Evolutionary conservation across 2,888 invertebrate species (phyloP), one percentile per base, ranked within the genome.

Genomic region (Eulithis prunata): DNA sequence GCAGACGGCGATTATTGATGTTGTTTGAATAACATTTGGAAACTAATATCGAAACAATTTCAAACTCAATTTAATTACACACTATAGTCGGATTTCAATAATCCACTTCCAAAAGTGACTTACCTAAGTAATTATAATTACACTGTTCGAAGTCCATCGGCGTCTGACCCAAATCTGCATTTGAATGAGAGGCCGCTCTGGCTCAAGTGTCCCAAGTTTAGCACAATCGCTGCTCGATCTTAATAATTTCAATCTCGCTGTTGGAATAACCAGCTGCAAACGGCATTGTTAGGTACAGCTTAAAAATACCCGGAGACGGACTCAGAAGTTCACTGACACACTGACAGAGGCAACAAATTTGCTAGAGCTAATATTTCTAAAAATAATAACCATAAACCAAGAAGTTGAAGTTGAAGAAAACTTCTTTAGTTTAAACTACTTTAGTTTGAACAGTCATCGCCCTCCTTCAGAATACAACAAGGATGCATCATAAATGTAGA

Each of bases 91-190:
- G 78, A 83, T 79, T 76, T 79, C 82, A 84, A 76, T 81, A 83
- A 87, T 84, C 79, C 77, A 85, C 80, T 88, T 84, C 72, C 76
- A 80, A 81, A 83, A 86, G 83, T 82, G 78, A 78, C 76, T 84
- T 86, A 78, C 76, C 84, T 86, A 41, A 41, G 41, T 41, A 21
- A 49, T 59, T 60, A 53, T 59, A 88, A 90, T 89, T 87, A 87
- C 83, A 85, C 78, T 87, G 85, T 88, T 87, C 81, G 78, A 82
- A 88, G 78, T 85, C 87, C 87, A 90, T 89, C 85, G 87, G 83
- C 80, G 84, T 80, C 85, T 87, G 90, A 90, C 91, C 90, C 84
- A 86, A 87, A 91, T 91, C 86, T 91, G 84, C 88, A 91, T 89
- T 84, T 85, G 89, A 91, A 90, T 89, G 78, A 85, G 82, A 78